Base-by-base conservation (phyloP, 2,888 invertebrate species). In the Tyria jacobaeae region DNA sequence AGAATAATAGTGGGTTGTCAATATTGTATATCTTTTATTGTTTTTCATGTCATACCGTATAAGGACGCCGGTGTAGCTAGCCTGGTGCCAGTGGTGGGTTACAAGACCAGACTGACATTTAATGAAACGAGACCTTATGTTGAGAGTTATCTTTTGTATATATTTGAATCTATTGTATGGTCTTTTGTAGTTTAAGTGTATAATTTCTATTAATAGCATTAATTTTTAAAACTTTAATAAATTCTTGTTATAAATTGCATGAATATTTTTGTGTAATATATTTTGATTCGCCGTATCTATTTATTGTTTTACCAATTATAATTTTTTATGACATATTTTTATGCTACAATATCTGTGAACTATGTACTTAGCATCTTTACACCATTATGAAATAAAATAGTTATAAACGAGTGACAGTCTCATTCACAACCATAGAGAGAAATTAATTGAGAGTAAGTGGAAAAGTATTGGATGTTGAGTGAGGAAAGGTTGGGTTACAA, bases 81-180 rank as follows among this genome's bases (percentile, higher is more conserved):
- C 44, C 58, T 48, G 25, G 17, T 56, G 37, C 59, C 51, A 56
- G 56, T 64, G 63, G 59, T 59, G 59, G 59, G 39, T 47, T 48
- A 47, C 5, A 17, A 56, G 31, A 56, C 52, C 39, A 25, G 17
- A 51, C 14, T 17, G n/a, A 41, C 9, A 10, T 61, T 41, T 50
- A 10, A 50, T 9, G n/a, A 41, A 9, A 17, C 10, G 34, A n/a
- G 34, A n/a, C n/a, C 34, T 41, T n/a, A 51, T n/a, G 25, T 25
- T 25, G 25, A 21, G 1, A 7, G 2, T 27, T 31, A 0, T 41
- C 9, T 24, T 12, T 34, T 15, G 35, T n/a, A n/a, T n/a, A n/a
- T n/a, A n/a, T n/a, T n/a, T n/a, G n/a, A n/a, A 25, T 60, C 25
- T 24, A 44, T 2, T 25, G 24, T n/a, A n/a, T 54, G 24, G 34